Evolutionary conservation across 2,797 vertebrate genomes (phyloP).

Genomic region (Sarcophilus harrisii): DNA sequence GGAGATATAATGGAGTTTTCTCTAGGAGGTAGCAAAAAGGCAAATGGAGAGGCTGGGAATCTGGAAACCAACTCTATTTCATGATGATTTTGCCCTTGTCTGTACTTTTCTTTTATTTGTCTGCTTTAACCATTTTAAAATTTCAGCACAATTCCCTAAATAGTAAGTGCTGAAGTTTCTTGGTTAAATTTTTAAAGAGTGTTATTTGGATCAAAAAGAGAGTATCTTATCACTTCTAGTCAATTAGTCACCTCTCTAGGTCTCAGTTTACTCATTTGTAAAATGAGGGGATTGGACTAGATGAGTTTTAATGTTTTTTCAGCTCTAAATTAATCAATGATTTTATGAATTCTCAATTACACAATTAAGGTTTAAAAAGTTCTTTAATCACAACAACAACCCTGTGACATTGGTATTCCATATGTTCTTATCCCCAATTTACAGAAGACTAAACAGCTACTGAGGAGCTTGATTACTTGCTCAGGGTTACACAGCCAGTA

Average conservation of each 20-base stretch:
- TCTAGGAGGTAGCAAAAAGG: neutral
- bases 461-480: neutral
- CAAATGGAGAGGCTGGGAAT: neutral
- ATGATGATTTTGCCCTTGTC: neutral
- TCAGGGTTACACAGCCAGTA: neutral
- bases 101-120: accelerated
- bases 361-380: neutral
- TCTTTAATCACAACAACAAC: neutral
- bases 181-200: neutral
- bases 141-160: neutral
- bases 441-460: neutral
- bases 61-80: neutral
- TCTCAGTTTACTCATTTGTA: neutral
- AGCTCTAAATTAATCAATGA: neutral
- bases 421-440: neutral
- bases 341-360: neutral
- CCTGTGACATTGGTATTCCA: neutral
- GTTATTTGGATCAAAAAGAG: neutral
- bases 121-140: neutral
- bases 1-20: neutral
- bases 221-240: neutral
- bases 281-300: neutral
- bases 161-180: neutral
- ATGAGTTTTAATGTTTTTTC: neutral
- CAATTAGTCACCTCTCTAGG: neutral